Evolutionary conservation across 2,797 vertebrate species (phyloP).

Genomic region (Schizopygopsis malacanthus): DNA sequence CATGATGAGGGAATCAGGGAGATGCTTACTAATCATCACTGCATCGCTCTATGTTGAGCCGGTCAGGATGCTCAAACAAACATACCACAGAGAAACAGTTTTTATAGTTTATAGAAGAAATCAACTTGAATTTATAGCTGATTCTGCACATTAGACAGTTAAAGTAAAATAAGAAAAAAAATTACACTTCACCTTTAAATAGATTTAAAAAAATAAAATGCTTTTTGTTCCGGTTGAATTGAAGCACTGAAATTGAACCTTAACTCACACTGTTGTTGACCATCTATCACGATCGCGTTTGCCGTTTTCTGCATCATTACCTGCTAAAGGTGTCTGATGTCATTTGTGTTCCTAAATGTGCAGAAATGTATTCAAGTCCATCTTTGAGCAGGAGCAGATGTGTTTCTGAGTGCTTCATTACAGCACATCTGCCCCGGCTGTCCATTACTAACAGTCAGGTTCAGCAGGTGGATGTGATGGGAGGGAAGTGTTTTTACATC

Average conservation of each 20-base stretch:
- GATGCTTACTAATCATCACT: background rate
- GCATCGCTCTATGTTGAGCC: background rate
- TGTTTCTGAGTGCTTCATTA: constrained; percentile 53
- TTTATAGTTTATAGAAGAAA: background rate
- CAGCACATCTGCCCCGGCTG: constrained; percentile 40
- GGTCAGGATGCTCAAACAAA: background rate
- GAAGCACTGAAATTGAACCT: constrained; percentile 26
- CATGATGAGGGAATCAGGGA: background rate
- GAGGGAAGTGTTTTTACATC: constrained; percentile 34
- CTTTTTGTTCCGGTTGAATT: constrained; percentile 10
- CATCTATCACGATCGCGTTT: constrained; percentile 3
- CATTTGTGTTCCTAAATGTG: constrained; percentile 58
- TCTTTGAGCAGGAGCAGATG: constrained; percentile 52
- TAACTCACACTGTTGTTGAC: background rate
- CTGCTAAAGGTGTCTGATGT: constrained; percentile 50
- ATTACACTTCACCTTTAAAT: background rate
- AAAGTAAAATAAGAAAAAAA: background rate
- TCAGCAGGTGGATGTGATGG: constrained; percentile 29
- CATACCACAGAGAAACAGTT: background rate
- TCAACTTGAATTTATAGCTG: background rate
- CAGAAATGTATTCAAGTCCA: constrained; percentile 35
- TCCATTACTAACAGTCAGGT: constrained; percentile 32
- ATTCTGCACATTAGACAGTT: background rate
- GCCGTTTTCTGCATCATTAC: constrained; percentile 39
- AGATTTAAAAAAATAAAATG: constrained; percentile 27